Evolutionary conservation across 2,888 invertebrate species (phyloP).

Genomic region (Eurois occulta): DNA sequence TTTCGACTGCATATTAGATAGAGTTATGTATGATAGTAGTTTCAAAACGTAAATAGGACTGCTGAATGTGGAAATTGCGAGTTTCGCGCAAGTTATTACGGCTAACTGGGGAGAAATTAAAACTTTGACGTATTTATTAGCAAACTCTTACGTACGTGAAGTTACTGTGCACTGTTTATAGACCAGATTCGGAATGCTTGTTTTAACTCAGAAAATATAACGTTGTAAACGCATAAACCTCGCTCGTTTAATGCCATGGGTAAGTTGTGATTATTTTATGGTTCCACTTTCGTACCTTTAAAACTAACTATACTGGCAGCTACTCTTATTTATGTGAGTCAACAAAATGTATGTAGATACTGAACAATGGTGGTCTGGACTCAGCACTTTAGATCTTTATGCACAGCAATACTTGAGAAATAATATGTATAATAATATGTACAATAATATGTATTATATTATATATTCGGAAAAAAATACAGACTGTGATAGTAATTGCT

Average conservation of each 20-base stretch:
- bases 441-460: neutral
- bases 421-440: neutral
- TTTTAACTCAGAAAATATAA: slow-evolving; percentile 2
- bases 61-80: slow-evolving; percentile 31
- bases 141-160: slow-evolving; percentile 27
- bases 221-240: neutral
- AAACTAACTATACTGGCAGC: neutral
- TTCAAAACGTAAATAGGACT: slow-evolving; percentile 28
- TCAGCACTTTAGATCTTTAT: neutral
- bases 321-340: neutral
- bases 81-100: slow-evolving; percentile 37
- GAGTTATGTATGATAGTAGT: slow-evolving; percentile 1
- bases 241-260: neutral
- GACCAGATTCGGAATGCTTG: slow-evolving; percentile 15
- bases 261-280: neutral
- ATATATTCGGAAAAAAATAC: neutral
- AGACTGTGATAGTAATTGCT: slow-evolving; percentile 24
- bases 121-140: slow-evolving; percentile 53
- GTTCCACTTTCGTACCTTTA: neutral
- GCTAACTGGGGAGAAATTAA: slow-evolving; percentile 44
- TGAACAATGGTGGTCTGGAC: neutral
- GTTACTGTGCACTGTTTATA: slow-evolving; percentile 6
- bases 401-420: neutral
- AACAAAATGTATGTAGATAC: neutral
- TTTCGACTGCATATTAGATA: slow-evolving; percentile 36